These are phyloP conservation scores for Rhynchotus rufescens DNA, from an alignment of 2,797 vertebrate species.

Conservation along the genomic window DNA sequence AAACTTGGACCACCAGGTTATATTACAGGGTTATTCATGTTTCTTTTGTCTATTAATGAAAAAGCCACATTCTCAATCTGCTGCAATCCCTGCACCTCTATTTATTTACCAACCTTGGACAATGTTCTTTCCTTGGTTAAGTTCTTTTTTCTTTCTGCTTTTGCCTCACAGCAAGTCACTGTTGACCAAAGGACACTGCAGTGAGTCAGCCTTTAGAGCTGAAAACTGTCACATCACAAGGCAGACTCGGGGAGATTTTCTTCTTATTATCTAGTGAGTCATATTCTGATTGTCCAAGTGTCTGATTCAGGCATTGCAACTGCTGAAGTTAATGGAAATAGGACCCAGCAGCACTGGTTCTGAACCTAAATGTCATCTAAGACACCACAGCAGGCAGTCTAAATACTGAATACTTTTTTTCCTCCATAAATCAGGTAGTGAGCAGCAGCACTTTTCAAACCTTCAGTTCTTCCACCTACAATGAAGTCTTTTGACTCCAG, in stretches of 20 bases:
- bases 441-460: neutral
- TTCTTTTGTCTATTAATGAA: neutral
- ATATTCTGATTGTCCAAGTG: neutral
- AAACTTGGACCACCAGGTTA: neutral
- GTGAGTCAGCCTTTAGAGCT: neutral
- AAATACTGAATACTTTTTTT: neutral
- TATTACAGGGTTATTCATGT: neutral
- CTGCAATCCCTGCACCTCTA: neutral
- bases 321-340: neutral
- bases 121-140: neutral
- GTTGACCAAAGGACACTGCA: neutral
- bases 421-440: neutral
- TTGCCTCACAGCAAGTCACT: neutral
- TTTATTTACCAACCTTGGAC: neutral
- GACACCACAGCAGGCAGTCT: neutral
- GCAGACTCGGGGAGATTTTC: neutral
- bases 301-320: neutral
- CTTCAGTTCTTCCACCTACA: neutral
- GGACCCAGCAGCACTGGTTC: fast-evolving
- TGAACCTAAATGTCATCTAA: neutral
- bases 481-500: neutral
- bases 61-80: neutral
- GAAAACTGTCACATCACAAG: neutral
- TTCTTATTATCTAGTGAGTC: neutral
- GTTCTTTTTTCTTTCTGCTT: neutral